These are phyloP conservation scores for Caenorhabditis remanei DNA, from an alignment of 1,140 invertebrate species.

Conservation along the genomic window DNA sequence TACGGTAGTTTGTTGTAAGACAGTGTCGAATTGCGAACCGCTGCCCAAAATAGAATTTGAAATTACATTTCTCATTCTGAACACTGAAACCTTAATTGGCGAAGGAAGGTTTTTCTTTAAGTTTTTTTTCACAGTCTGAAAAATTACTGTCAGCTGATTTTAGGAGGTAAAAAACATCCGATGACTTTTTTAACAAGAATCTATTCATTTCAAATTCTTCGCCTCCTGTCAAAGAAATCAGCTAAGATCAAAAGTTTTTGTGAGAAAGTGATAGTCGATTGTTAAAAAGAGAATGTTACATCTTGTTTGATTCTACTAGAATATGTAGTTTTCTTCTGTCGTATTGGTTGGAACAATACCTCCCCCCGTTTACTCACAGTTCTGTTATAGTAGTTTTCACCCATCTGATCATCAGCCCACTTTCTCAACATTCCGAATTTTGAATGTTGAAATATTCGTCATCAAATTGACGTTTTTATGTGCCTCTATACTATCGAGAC, in stretches of 20 bases:
- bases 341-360: neutral
- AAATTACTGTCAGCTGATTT: too few species aligned
- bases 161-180: neutral
- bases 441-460: slow-evolving; percentile 26
- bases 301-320: slow-evolving; percentile 14
- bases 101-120: too few species aligned
- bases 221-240: neutral
- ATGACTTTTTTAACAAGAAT: slow-evolving; percentile 4
- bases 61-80: neutral
- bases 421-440: neutral
- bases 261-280: neutral
- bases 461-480: slow-evolving; percentile 32
- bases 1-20: slow-evolving; percentile 8
- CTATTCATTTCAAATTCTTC: neutral
- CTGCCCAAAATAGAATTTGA: neutral
- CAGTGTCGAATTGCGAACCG: neutral
- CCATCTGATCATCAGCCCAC: neutral
- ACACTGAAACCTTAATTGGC: neutral
- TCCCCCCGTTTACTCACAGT: neutral
- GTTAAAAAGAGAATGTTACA: neutral
- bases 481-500: neutral
- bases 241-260: slow-evolving; percentile 24
- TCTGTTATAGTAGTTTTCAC: neutral
- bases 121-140: too few species aligned
- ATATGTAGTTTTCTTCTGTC: neutral